These are phyloP conservation scores for Ia io DNA, from an alignment of 2,113 vertebrate species.

Conservation along the genomic window DNA sequence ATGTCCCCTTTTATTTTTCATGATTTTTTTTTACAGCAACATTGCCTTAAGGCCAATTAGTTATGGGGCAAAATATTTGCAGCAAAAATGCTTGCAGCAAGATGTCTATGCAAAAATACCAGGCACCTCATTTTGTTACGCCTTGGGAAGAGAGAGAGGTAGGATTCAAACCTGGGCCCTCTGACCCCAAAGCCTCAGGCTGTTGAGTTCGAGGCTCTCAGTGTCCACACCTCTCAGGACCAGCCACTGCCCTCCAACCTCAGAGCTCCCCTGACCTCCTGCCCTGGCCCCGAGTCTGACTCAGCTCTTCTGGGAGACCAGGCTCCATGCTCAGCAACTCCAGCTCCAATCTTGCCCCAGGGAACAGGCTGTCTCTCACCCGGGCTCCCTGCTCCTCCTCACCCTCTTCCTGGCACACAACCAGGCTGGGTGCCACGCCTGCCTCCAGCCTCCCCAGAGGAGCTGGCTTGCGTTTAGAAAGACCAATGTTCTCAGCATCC, in stretches of 20 bases:
- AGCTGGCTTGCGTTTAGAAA: background rate
- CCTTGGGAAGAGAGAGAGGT: background rate
- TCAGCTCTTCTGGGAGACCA: background rate
- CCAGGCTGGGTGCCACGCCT: background rate
- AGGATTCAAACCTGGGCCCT: too few relatives aligned
- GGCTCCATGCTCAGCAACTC: background rate
- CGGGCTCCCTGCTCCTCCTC: background rate
- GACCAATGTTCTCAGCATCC: fast-evolving
- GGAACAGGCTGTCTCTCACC: background rate
- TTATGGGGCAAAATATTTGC: background rate
- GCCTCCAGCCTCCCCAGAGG: too few relatives aligned
- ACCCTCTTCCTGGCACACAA: background rate
- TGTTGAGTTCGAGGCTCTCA: background rate
- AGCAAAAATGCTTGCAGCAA: background rate
- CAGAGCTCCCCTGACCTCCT: background rate
- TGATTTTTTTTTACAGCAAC: background rate
- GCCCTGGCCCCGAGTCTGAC: background rate
- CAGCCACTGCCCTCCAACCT: background rate
- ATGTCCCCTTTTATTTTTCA: background rate
- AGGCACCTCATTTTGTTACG: background rate
- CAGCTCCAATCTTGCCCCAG: background rate
- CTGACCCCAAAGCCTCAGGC: too few relatives aligned
- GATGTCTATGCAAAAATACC: background rate
- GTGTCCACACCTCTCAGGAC: background rate
- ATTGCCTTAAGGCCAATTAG: background rate